Evolutionary conservation across 2,797 vertebrate genomes (phyloP).

Genomic region (Acridotheres tristis): DNA sequence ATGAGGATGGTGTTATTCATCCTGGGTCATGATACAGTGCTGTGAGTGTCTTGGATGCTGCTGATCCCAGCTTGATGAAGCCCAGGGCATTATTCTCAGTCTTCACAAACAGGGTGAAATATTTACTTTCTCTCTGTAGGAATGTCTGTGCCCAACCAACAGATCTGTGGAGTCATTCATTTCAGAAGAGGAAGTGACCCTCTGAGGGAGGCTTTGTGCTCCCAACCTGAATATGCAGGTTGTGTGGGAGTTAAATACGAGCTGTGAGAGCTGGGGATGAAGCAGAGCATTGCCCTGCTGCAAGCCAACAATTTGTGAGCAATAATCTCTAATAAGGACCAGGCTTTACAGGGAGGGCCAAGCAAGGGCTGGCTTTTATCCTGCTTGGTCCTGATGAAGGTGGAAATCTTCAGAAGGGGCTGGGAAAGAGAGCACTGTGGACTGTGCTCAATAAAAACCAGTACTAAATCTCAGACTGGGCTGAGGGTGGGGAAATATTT

Average conservation of each 20-base stretch:
- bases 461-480: neutral
- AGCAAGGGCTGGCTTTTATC: constrained; percentile 9
- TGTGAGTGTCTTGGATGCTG: constrained; percentile 16
- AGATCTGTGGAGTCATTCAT: constrained; percentile 26
- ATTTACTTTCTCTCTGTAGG: constrained; percentile 21
- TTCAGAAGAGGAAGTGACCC: constrained; percentile 13
- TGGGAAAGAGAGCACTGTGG: neutral
- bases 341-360: neutral
- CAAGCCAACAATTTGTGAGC: constrained; percentile 21
- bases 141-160: neutral
- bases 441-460: neutral
- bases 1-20: constrained; percentile 27
- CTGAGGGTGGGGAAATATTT: neutral
- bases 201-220: constrained; percentile 39
- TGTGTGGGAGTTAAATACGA: constrained; percentile 57
- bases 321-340: constrained; percentile 20
- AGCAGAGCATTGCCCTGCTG: neutral
- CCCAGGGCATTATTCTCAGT: constrained; percentile 2
- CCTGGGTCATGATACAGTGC: neutral
- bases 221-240: constrained; percentile 9
- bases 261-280: constrained; percentile 2
- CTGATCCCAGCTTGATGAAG: neutral
- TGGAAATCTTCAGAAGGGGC: neutral
- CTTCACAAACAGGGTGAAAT: constrained; percentile 5
- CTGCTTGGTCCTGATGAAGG: constrained; percentile 4